Conservation (phyloP, 1,140 invertebrate genomes). For the Oncopeltus fasciatus region DNA sequence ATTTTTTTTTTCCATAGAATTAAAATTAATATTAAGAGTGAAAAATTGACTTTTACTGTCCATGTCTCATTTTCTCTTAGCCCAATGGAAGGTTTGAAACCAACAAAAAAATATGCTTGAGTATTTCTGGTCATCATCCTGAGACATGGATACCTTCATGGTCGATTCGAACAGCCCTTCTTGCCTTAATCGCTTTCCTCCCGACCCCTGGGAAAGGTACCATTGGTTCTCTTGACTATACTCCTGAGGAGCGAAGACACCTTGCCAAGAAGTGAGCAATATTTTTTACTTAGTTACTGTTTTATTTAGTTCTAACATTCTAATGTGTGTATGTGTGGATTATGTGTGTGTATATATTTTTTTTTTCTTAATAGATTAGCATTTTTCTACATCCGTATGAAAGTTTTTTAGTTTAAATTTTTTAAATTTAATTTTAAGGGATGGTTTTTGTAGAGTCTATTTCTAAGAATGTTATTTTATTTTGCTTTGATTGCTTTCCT, state of each 20-base stretch:
- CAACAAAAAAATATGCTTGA: conserved; percentile 90
- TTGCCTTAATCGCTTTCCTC: conserved; percentile 91
- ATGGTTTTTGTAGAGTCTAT: too few relatives aligned
- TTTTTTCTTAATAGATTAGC: not conserved
- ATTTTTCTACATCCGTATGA: too few relatives aligned
- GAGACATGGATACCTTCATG: conserved; percentile 95
- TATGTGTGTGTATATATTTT: not conserved
- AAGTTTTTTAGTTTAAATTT: too few relatives aligned
- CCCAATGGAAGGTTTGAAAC: conserved; percentile 90
- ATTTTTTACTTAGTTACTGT: too few relatives aligned
- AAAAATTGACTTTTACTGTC: too few relatives aligned
- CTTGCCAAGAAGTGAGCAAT: conserved; percentile 67
- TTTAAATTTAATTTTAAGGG: too few relatives aligned
- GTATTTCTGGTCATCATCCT: conserved; percentile 93
- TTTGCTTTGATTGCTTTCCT: too few relatives aligned
- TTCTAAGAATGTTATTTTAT: too few relatives aligned
- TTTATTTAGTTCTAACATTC: not conserved
- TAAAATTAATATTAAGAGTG: too few relatives aligned
- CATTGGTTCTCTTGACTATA: conserved; percentile 80
- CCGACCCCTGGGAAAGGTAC: conserved; percentile 75
- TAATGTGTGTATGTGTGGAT: not conserved
- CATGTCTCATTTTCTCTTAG: conserved; percentile 35
- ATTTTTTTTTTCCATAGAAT: too few relatives aligned
- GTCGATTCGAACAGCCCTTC: conserved; percentile 84
- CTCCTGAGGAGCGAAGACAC: conserved; percentile 60